Conservation (phyloP, 2,888 invertebrate species). For the Spilarctia lutea region DNA sequence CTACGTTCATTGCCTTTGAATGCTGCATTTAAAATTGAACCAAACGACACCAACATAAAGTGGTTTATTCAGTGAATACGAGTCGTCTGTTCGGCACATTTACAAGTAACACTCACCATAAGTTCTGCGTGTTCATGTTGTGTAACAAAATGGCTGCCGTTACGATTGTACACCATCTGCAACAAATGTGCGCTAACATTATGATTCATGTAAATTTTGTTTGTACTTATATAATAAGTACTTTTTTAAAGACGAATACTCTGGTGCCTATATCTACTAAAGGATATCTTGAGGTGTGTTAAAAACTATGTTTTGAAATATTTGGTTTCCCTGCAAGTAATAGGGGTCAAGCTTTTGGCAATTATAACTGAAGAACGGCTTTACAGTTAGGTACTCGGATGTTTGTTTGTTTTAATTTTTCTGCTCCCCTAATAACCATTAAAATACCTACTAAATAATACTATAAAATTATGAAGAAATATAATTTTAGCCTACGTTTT, state of each 20-base stretch:
- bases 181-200: conserved; percentile 53
- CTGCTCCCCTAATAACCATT: too few relatives aligned
- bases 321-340: background rate
- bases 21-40: background rate
- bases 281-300: too few relatives aligned
- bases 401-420: too few relatives aligned
- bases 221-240: background rate
- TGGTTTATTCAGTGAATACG: background rate
- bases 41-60: background rate
- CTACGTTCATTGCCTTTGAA: background rate
- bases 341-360: background rate
- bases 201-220: background rate
- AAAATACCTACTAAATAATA: too few relatives aligned
- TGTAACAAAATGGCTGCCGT: conserved; percentile 46
- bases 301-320: background rate
- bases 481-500: too few relatives aligned
- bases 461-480: too few relatives aligned
- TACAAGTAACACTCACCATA: conserved; percentile 70
- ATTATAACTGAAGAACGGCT: too few relatives aligned
- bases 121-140: conserved; percentile 70
- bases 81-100: conserved; percentile 3
- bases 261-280: too few relatives aligned
- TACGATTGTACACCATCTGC: conserved; percentile 60
- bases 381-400: too few relatives aligned
- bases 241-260: too few relatives aligned